These are phyloP conservation scores for Thalassophryne amazonica DNA, from an alignment of 2,797 vertebrate genomes.

Conservation along the genomic window DNA sequence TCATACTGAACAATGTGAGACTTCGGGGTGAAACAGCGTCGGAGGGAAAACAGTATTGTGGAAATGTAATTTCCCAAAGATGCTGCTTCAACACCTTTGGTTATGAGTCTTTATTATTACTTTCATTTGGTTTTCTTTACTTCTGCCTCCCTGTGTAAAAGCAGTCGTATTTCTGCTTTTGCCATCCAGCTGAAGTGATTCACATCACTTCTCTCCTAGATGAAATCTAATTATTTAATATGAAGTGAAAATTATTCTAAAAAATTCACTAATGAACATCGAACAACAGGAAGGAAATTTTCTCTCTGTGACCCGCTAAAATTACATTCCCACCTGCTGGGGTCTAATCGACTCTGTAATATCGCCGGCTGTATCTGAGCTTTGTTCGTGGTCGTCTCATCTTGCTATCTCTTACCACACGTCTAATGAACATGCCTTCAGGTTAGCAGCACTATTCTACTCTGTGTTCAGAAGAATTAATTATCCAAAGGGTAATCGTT, in stretches of 20 bases:
- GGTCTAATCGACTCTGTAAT: not conserved
- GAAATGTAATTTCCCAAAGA: not conserved
- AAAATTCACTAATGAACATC: not conserved
- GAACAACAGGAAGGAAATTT: not conserved
- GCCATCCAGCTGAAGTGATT: not conserved
- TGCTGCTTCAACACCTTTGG: not conserved
- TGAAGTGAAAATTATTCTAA: conserved; percentile 1
- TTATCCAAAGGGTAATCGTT: conserved; percentile 42
- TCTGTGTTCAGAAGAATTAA: conserved; percentile 16
- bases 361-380: not conserved
- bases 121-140: conserved; percentile 2
- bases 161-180: not conserved
- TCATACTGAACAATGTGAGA: not conserved
- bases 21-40: not conserved
- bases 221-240: not conserved
- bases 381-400: not conserved
- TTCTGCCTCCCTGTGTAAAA: not conserved
- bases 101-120: conserved; percentile 5
- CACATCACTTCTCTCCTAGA: not conserved
- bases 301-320: not conserved
- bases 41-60: not conserved
- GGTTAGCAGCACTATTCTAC: not conserved
- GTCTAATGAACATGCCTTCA: not conserved
- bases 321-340: not conserved
- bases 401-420: not conserved